These are phyloP conservation scores for Pygocentrus nattereri DNA, from an alignment of 2,797 vertebrate genomes.

Conservation along the genomic window DNA sequence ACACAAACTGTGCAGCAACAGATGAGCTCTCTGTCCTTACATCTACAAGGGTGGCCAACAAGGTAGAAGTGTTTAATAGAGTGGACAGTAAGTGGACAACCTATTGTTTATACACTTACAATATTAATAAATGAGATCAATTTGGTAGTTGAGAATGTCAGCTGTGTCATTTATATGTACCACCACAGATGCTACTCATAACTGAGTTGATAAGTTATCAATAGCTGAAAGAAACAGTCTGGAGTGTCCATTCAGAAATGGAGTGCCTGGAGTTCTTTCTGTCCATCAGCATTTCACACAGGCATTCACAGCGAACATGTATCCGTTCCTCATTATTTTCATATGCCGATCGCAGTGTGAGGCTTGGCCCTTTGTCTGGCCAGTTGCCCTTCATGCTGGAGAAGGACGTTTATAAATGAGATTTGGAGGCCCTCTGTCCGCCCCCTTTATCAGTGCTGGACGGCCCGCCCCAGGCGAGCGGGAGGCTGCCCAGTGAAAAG, in stretches of 20 bases:
- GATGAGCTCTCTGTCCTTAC: too few relatives aligned
- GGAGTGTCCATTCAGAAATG: constrained; percentile 33
- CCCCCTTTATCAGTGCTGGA: constrained; percentile 68
- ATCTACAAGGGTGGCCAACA: too few relatives aligned
- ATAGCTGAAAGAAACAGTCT: constrained; percentile 33
- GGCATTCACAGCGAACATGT: constrained; percentile 30
- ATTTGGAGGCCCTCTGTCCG: constrained; percentile 68
- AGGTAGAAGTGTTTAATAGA: too few relatives aligned
- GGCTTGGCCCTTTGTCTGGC: constrained; percentile 61
- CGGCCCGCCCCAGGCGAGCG: constrained; percentile 61
- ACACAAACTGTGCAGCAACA: too few relatives aligned
- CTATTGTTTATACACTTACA: too few relatives aligned
- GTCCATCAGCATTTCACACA: neutral
- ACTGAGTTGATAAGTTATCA: constrained; percentile 38
- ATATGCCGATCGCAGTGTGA: constrained; percentile 32
- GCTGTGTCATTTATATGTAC: too few relatives aligned
- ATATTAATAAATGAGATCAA: too few relatives aligned
- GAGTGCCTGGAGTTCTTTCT: neutral
- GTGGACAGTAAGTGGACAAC: too few relatives aligned
- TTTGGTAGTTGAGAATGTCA: too few relatives aligned
- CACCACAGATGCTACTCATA: neutral
- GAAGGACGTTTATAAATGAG: constrained; percentile 76
- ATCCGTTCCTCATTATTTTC: constrained; percentile 52
- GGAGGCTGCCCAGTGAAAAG: constrained; percentile 71
- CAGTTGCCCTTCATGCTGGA: constrained; percentile 74